A percentile compares a stretch with the other conserved stretches of the same genome.
These are phyloP conservation scores for Phrixothrix hirtus DNA, from an alignment of 2,888 invertebrate species.

Conservation along the genomic window DNA sequence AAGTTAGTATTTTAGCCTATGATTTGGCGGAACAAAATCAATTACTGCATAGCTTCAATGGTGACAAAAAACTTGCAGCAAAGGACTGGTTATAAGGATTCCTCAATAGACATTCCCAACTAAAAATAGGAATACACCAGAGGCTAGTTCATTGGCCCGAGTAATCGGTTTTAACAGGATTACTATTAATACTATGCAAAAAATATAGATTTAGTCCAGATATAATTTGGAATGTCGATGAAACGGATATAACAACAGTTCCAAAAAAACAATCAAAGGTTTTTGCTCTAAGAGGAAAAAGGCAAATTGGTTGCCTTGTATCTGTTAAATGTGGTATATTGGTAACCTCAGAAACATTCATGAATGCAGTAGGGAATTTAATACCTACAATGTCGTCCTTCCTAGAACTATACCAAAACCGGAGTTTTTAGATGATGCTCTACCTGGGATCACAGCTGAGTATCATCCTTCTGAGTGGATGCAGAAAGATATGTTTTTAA, in stretches of 20 bases:
- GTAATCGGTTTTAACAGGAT: too few relatives aligned
- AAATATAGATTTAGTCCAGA: conserved; percentile 1
- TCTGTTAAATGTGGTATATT: neutral
- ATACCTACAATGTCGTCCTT: conserved; percentile 8
- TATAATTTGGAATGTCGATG: neutral
- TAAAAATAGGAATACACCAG: too few relatives aligned
- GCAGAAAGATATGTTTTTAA: conserved; percentile 25
- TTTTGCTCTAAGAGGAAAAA: conserved; percentile 1
- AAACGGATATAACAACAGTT: neutral
- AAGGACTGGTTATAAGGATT: too few relatives aligned
- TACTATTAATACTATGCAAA: too few relatives aligned
- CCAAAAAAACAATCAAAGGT: conserved; percentile 1
- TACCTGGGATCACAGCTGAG: conserved; percentile 22
- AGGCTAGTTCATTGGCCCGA: too few relatives aligned
- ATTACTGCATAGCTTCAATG: too few relatives aligned
- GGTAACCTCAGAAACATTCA: neutral
- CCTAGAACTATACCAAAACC: conserved; percentile 22
- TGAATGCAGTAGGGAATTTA: neutral
- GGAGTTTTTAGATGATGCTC: conserved; percentile 25
- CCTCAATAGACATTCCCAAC: too few relatives aligned
- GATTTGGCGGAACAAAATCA: too few relatives aligned
- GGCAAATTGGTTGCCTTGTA: conserved; percentile 1
- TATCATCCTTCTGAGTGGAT: conserved; percentile 33
- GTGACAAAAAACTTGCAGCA: too few relatives aligned
- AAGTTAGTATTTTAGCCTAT: too few relatives aligned